Base-by-base conservation (phyloP, 2,113 vertebrate genomes). In the Cephalophus harveyi region DNA sequence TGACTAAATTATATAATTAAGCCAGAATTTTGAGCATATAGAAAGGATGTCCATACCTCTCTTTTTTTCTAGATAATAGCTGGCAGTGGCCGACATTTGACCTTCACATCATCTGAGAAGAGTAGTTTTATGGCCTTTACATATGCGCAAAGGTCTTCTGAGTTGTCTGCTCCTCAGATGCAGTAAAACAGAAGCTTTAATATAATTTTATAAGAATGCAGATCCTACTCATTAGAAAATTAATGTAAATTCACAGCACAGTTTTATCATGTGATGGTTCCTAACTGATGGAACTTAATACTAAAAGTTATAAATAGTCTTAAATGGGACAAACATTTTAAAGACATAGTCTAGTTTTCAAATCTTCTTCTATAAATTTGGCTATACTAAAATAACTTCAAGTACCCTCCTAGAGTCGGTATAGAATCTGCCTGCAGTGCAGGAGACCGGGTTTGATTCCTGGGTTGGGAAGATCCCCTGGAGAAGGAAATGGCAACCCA, bases 261-360 rank as follows among this genome's bases (percentile, higher is more conserved):
- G 40, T 90, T 92, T 96, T 90, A 86, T 78, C 96, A 88, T 59
- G 71, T 84, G 76, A 71, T 71, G 36, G 84, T 97, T 97, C 76
- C 55, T 97, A 81, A 67, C 28, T 90, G 64, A 36, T 57, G 40
- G 71, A 57, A 82, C 90, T 96, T 89, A 57, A 95, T 85, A 88
- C 52, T 97, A 89, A 64, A 91, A 91, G 74, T 91, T 94, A 91
- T 82, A 95, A 94, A 91, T 82, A 60, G 19, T 30, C 59, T 95
- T 92, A 89, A 89, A 96, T 74, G 54, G 62, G 50, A 85, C 81
- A 97, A 95, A 94, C 16, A 88, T 55, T 91, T 85, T 87, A 91
- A 95, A 97, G 52, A 57, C 4, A 5, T 79, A 46, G 59, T 60
- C 27, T 43, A 36, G 17, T 96, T 96, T 96, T 91, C 55, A 82